Base-by-base conservation (phyloP, 2,888 invertebrate species). In the Kuschelorhynchus macadamiae region DNA sequence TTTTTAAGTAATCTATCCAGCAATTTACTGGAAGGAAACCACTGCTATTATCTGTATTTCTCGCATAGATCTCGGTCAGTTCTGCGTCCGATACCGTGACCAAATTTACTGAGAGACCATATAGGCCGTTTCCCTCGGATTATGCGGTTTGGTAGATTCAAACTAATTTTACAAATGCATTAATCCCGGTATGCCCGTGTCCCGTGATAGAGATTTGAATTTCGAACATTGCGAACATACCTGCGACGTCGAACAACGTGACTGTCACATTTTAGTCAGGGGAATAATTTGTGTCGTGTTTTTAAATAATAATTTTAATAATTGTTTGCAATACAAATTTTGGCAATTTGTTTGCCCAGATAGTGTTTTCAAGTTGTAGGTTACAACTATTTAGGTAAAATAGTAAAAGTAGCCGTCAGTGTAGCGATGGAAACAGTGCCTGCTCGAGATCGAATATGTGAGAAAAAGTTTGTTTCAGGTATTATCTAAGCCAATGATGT, bases 121-220 rank as follows among this genome's bases (percentile, higher is more conserved):
- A 41, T 55, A 55, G 55, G 55, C 55, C 41, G 39, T 55, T 55
- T 42, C 25, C 21, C 55, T 55, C 21, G 41, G 55, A 55, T 55
- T 55, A 55, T 42, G 30, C 42, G 55, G 55, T 55, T 55, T 55
- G 42, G 55, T 42, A 42, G 41, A 55, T 42, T 42, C 25, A 42
- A 25, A 55, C 41, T 55, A 55, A 55, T 55, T 55, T 55, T 55
- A 55, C 42, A 55, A 55, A 55, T 55, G 41, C 55, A 55, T 55
- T 55, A 55, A 39, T 42, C 41, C 39, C 39, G 39, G 39, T 52
- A 36, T 52, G 36, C 18, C 52, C 36, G 18, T 36, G 33, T 20
- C 14, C 36, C 52, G 36, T 52, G 33, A 52, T 33, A 52, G 36
- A 52, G 32, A 52, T 33, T 36, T 36, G 25, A 55, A 55, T 55